phyloP scores from a whole-genome alignment of 2,888 invertebrate species.

The Hirtodrosophila cameraria region DNA sequence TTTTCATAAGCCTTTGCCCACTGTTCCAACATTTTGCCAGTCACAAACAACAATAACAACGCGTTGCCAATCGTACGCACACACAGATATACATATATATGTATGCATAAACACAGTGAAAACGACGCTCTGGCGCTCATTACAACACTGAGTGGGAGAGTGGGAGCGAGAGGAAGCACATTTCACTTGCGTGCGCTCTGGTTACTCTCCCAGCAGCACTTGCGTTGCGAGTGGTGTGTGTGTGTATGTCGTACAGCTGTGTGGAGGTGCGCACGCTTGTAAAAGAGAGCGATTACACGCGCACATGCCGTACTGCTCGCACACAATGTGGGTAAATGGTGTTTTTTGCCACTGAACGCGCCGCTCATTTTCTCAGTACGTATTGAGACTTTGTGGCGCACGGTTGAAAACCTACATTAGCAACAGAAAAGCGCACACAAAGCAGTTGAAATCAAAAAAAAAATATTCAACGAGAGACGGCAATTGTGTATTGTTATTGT shows the following conservation, averaged over 20 bases:
- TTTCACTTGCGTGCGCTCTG: slow-evolving; percentile 55
- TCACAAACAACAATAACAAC: slow-evolving; percentile 50
- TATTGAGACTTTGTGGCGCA: slow-evolving; percentile 75
- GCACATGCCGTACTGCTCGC: slow-evolving; percentile 59
- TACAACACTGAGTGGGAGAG: slow-evolving; percentile 55
- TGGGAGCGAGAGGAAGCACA: slow-evolving; percentile 47
- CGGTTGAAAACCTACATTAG: slow-evolving; percentile 72
- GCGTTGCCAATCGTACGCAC: slow-evolving; percentile 18
- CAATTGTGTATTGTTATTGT: slow-evolving; percentile 50
- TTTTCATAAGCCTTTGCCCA: slow-evolving; percentile 24
- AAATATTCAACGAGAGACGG: slow-evolving; percentile 51
- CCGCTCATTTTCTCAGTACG: slow-evolving; percentile 69
- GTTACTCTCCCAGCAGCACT: slow-evolving; percentile 39
- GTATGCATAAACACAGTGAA: slow-evolving; percentile 11
- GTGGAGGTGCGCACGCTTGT: slow-evolving; percentile 53
- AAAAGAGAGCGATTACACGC: slow-evolving; percentile 66
- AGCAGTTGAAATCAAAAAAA: slow-evolving; percentile 26
- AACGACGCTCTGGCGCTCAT: slow-evolving; percentile 40
- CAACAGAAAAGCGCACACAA: slow-evolving; percentile 65
- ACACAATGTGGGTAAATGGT: slow-evolving; percentile 54
- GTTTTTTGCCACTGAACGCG: slow-evolving; percentile 45
- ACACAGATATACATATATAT: slow-evolving; percentile 2
- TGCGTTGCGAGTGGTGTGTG: slow-evolving; percentile 31
- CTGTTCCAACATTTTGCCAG: slow-evolving; percentile 56
- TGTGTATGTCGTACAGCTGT: slow-evolving; percentile 13